Conservation (phyloP, 2,113 vertebrate genomes). For the Vidua chalybeata region DNA sequence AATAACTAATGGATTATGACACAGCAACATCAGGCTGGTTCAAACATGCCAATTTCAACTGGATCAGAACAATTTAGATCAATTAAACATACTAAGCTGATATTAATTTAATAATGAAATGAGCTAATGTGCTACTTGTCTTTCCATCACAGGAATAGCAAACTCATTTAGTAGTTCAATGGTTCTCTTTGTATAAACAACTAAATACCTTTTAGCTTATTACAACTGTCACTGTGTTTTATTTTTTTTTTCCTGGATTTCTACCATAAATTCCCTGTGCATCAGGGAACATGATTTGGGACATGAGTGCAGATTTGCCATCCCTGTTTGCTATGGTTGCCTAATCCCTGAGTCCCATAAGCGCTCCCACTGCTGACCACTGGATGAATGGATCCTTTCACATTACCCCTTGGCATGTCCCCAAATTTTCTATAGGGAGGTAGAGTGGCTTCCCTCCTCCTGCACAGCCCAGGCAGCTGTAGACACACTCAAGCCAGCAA, state of each 20-base stretch:
- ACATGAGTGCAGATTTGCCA: background rate
- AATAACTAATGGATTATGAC: background rate
- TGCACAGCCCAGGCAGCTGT: background rate
- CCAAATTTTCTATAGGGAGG: background rate
- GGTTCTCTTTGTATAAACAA: background rate
- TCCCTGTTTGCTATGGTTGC: background rate
- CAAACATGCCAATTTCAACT: background rate
- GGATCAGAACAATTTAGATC: constrained; percentile 8
- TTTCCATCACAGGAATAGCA: background rate
- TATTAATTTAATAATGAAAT: constrained; percentile 40
- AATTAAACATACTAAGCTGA: background rate
- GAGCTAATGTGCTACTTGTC: background rate
- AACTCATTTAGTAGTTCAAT: background rate
- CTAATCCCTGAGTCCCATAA: background rate
- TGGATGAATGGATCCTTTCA: constrained; percentile 32
- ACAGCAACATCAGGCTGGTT: background rate
- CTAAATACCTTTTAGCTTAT: background rate
- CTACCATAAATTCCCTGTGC: background rate
- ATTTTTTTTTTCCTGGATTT: background rate
- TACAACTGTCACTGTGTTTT: rapidly evolving
- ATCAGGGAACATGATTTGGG: background rate
- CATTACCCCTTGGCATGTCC: background rate
- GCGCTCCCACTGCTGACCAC: background rate
- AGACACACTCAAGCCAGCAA: background rate
- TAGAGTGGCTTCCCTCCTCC: background rate